Evolutionary conservation across 2,888 invertebrate genomes (phyloP).

Genomic region (Tetragonula carbonaria): DNA sequence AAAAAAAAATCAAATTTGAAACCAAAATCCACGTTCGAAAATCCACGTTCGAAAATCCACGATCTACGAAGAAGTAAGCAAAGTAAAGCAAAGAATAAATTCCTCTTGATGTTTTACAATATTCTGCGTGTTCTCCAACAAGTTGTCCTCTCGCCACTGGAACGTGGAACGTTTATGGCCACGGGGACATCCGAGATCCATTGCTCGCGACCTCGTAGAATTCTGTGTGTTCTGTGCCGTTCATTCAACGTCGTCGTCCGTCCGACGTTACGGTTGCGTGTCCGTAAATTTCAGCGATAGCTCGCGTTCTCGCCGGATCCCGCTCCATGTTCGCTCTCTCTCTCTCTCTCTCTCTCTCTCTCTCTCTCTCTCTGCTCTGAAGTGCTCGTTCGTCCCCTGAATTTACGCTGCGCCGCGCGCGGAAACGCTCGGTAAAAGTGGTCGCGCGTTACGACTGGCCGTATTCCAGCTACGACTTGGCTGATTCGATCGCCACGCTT

Average conservation of each 20-base stretch:
- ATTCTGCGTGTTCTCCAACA: background rate
- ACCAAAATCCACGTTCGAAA: no score
- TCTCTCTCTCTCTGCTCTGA: no score
- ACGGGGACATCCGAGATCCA: constrained; percentile 10
- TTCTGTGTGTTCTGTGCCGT: background rate
- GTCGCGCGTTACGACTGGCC: constrained; percentile 12
- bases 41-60: no score
- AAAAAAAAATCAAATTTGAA: background rate
- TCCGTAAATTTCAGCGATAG: constrained; percentile 31
- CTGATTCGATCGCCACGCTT: constrained; percentile 10
- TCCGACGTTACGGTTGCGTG: background rate
- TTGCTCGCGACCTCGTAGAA: constrained; percentile 4
- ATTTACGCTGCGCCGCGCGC: constrained; percentile 17
- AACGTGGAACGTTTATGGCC: background rate
- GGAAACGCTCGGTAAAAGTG: constrained; percentile 11
- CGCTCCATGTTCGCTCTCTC: background rate
- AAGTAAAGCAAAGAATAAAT: background rate
- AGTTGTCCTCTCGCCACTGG: background rate
- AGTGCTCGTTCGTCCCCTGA: constrained; percentile 3
- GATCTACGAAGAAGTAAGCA: background rate
- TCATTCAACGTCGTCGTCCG: constrained; percentile 26
- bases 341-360: no score
- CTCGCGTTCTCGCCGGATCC: background rate
- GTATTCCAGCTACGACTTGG: constrained; percentile 19
- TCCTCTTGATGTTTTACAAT: no score